These are phyloP conservation scores for Anisognathus igniventris DNA, from an alignment of 2,797 vertebrate genomes.

Conservation along the genomic window DNA sequence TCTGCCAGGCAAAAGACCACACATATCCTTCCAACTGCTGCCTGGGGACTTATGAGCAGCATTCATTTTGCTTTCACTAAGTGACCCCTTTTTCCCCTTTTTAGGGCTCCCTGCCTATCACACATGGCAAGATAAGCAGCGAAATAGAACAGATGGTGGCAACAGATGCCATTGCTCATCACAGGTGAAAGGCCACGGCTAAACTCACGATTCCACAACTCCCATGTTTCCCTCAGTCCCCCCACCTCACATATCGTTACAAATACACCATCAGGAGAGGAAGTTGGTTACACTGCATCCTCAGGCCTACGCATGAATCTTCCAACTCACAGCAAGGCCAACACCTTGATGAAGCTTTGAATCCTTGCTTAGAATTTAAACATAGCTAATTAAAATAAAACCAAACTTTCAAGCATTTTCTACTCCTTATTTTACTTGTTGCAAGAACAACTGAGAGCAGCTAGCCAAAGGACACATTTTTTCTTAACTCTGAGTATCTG, in stretches of 20 bases:
- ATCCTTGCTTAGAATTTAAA: background rate
- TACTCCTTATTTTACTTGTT: background rate
- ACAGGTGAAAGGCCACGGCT: background rate
- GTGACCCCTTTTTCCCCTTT: background rate
- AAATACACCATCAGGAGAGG: background rate
- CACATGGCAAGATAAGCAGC: background rate
- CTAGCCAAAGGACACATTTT: background rate
- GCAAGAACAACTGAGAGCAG: background rate
- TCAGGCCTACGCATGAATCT: background rate
- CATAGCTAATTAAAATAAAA: background rate
- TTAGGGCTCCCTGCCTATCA: background rate
- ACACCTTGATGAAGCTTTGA: background rate
- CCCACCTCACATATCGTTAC: background rate
- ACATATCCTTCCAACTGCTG: background rate
- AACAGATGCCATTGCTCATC: slow-evolving; percentile 13
- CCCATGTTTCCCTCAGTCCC: background rate
- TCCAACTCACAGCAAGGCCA: background rate
- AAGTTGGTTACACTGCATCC: background rate
- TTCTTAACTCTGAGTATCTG: background rate
- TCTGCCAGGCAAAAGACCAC: background rate
- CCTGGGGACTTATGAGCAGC: background rate
- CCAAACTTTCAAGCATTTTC: background rate
- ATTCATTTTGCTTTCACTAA: background rate
- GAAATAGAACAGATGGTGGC: background rate
- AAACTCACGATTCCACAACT: background rate